phyloP scores from a whole-genome alignment of 2,797 vertebrate genomes.

The Champsocephalus esox region DNA sequence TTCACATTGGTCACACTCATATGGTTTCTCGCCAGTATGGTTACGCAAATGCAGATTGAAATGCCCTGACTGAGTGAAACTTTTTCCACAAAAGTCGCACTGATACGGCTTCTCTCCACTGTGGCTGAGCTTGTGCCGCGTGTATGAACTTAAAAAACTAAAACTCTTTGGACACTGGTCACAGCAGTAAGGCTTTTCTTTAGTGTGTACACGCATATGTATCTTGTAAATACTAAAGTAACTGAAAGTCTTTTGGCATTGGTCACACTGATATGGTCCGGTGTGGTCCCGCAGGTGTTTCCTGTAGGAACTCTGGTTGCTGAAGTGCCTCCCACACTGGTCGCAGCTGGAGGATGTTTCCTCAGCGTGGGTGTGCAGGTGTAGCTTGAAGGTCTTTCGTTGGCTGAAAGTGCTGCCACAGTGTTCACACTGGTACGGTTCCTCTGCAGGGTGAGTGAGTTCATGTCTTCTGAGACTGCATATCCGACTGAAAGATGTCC shows the following conservation, averaged over 20 bases:
- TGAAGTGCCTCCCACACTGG: conserved; percentile 47
- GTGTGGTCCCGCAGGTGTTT: conserved; percentile 43
- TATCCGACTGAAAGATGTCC: conserved; percentile 39
- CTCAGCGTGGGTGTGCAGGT: conserved; percentile 37
- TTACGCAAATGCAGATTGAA: conserved; percentile 53
- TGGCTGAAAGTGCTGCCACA: conserved; percentile 42
- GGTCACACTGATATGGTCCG: conserved; percentile 48
- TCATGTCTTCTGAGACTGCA: conserved; percentile 48
- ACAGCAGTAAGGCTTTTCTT: conserved; percentile 54
- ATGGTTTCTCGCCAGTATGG: conserved; percentile 58
- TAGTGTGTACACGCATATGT: conserved; percentile 60
- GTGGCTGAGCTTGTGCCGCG: conserved; percentile 52
- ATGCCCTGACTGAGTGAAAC: conserved; percentile 53
- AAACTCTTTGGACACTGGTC: conserved; percentile 54
- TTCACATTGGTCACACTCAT: conserved; percentile 45
- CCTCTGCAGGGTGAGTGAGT: conserved; percentile 24
- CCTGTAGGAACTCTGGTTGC: conserved; percentile 34
- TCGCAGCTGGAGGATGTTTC: conserved; percentile 34
- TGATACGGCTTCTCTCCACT: conserved; percentile 58
- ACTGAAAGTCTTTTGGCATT: conserved; percentile 52
- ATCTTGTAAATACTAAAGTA: conserved; percentile 57
- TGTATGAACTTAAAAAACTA: conserved; percentile 61
- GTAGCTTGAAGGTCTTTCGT: conserved; percentile 14
- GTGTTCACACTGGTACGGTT: conserved; percentile 36
- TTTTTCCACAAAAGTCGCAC: conserved; percentile 56